A percentile compares a stretch with the other conserved stretches of the same genome.
These are phyloP conservation scores for Pygoscelis antarcticus DNA, from an alignment of 2,113 vertebrate species.

Conservation along the genomic window DNA sequence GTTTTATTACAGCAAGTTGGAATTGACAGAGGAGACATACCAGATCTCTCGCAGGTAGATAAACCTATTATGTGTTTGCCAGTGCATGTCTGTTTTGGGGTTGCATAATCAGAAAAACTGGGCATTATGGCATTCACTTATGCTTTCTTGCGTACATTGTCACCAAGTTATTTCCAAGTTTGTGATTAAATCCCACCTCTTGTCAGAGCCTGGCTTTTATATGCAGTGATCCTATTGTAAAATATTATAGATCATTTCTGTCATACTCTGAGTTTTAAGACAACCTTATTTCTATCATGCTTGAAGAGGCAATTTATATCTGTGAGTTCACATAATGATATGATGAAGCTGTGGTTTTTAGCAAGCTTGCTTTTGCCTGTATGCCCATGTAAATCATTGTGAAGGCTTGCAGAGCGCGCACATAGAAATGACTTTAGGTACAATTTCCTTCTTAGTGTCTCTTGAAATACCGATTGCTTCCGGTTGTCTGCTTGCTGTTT, in stretches of 20 bases:
- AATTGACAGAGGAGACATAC: constrained; percentile 96
- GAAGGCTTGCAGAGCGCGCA: neutral
- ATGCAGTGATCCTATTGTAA: neutral
- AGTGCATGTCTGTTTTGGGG: neutral
- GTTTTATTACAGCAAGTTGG: constrained; percentile 90
- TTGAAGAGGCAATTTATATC: neutral
- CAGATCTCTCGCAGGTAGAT: constrained; percentile 93
- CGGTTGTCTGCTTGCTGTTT: neutral
- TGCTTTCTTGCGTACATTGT: neutral
- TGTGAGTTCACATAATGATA: neutral
- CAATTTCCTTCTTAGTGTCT: neutral
- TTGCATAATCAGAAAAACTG: neutral
- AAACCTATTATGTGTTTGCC: neutral
- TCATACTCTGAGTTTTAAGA: neutral
- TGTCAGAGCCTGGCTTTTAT: neutral
- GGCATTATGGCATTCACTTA: neutral
- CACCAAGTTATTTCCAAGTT: neutral
- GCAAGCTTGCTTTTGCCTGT: neutral
- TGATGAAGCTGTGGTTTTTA: neutral
- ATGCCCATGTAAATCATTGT: neutral
- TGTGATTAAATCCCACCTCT: neutral
- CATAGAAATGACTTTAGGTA: neutral
- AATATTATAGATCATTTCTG: neutral
- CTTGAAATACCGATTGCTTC: neutral
- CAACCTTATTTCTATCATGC: neutral